Evolutionary conservation across 2,797 vertebrate species (phyloP), one percentile per base, ranked within the genome.

Genomic region (Masticophis lateralis): DNA sequence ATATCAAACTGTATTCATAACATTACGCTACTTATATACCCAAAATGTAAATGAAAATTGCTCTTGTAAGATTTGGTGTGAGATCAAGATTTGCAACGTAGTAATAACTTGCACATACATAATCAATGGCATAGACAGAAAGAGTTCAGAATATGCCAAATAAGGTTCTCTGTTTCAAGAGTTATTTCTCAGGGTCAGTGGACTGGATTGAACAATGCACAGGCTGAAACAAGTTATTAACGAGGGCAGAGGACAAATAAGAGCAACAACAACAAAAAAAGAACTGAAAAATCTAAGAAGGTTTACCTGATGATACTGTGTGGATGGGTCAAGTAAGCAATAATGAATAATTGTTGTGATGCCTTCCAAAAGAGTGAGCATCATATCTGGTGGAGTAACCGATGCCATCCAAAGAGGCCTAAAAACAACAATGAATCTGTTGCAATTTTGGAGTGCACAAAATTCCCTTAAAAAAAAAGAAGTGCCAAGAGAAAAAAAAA

Each of bases 311-410:
- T 99, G 99, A 97, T 99, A 99, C 89, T 99, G 99, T 0, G 99
- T 99, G 91, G 99, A 98, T 51, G 99, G 98, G 98, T 99, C 99
- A 95, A 99, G 97, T 63, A 99, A 98, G 94, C 99, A 99, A 96
- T 99, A 99, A 97, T 99, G 99, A 97, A 99, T 99, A 95, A 99
- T 99, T 93, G 99, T 98, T 8, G 99, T 99, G 94, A 99, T 98
- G 47, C 99, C 99, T 96, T 99, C 99, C 94, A 99, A 97, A 79
- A 99, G 97, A 37, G 99, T 99, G 43, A 99, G 98, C 96, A 99
- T 98, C 97, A 99, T 98, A 97, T 99, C 99, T 94, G 99, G 99
- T 57, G 99, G 99, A 94, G 99, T 99, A 96, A 99, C 98, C 74
- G 99, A 98, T 87, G 99, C 99, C 98, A 99, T 99, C 99, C 99